Evolutionary conservation across 2,888 invertebrate genomes (phyloP), one percentile per base, ranked within the genome.

Genomic region (Phytoseiulus persimilis): DNA sequence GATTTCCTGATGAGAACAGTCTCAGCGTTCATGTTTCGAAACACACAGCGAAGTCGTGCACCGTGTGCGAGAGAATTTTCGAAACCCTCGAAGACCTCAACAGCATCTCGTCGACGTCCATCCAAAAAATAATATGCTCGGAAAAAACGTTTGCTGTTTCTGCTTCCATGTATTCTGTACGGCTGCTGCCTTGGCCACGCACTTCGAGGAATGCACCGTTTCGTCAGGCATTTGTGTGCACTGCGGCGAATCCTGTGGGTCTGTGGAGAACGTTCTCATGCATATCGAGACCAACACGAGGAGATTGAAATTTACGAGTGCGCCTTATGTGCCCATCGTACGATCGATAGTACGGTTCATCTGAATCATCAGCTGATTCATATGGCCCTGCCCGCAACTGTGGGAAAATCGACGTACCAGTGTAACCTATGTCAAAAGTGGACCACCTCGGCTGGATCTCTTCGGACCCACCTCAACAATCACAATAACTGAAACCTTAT

Each of bases 111-210:
- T 45, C 87, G 39, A 87, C 11, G 45, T 87, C n/a, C 87, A 87
- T 45, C 87, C 87, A 32, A 33, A 45, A 5, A 87, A 33, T 39
- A 87, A 87, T 33, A 33, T 87, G 32, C 33, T 87, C 11, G 87
- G 87, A 28, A n/a, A 45, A 28, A 87, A 87, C 45, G 32, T 45
- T 33, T 87, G 87, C 18, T 11, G 31, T 23, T 33, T 31, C 11
- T 87, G 87, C 18, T 87, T 87, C n/a, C 87, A 87, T 23, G 87
- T 45, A 9, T 87, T 87, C 33, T 87, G 87, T 45, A 87, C 87
- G 33, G 39, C 87, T 28, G 39, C 87, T 0, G 87, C 87, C 5
- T n/a, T 87, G 18, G 32, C 32, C 0, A 87, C 87, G 33, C 87
- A 87, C 18, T 45, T 6, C 6, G 87, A 33, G 18, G 45, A 87